phyloP scores from a whole-genome alignment of 2,888 invertebrate genomes.

The Lepidonotus clava region DNA sequence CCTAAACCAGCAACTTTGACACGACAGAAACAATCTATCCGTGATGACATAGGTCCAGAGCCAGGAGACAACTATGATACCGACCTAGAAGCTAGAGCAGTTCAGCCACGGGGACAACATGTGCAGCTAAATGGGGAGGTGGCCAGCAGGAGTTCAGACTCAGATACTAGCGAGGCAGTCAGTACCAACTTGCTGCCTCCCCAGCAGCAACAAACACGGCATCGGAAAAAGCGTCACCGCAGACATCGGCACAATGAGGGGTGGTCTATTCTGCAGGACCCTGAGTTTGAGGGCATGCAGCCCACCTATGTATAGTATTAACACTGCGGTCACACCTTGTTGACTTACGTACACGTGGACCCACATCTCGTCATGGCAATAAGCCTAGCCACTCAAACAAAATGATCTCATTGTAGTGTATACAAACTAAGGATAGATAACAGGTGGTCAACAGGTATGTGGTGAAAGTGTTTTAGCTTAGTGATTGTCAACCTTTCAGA shows the following conservation, averaged over 20 bases:
- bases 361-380: too few species aligned
- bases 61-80: background rate
- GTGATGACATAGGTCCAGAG: background rate
- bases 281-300: conserved; percentile 49
- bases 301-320: conserved; percentile 49
- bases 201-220: background rate
- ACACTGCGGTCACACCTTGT: too few species aligned
- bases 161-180: background rate
- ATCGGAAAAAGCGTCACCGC: conserved; percentile 1
- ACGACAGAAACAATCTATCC: conserved; percentile 20
- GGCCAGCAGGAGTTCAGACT: conserved; percentile 9
- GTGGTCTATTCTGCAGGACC: conserved; percentile 35
- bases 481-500: too few species aligned
- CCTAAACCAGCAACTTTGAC: background rate
- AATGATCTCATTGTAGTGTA: too few species aligned
- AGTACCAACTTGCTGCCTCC: background rate
- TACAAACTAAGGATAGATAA: too few species aligned
- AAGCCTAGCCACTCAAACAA: too few species aligned
- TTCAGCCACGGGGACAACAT: background rate
- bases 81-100: background rate
- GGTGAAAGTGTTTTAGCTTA: too few species aligned
- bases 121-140: conserved; percentile 6
- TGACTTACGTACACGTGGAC: too few species aligned
- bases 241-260: background rate
- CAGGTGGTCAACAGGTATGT: too few species aligned